Conservation (phyloP, 2,888 invertebrate species). For the Eupithecia vulgata region DNA sequence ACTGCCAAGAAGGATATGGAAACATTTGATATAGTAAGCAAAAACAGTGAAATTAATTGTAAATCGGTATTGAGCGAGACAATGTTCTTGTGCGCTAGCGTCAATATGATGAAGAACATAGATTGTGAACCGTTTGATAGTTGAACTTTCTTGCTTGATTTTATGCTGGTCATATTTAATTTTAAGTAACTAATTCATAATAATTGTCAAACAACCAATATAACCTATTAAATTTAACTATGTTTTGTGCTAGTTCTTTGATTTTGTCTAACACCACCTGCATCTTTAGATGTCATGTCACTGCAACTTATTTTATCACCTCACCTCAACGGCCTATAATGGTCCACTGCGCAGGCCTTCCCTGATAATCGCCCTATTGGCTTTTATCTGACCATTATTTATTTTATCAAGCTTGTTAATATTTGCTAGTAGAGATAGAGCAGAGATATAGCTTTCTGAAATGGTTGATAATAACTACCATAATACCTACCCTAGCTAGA, state of each 20-base stretch:
- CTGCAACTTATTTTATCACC: no score
- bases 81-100: slow-evolving; percentile 66
- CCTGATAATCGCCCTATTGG: no score
- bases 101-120: slow-evolving; percentile 58
- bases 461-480: background rate
- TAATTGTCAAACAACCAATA: background rate
- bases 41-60: slow-evolving; percentile 55
- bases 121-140: slow-evolving; percentile 39
- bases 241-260: background rate
- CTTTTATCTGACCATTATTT: no score
- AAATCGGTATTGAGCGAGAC: slow-evolving; percentile 62
- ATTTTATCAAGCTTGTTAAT: background rate
- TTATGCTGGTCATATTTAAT: slow-evolving; percentile 8
- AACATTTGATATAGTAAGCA: slow-evolving; percentile 63
- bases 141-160: slow-evolving; percentile 18
- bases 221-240: background rate
- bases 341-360: no score
- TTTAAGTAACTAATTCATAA: background rate
- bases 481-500: no score
- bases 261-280: background rate
- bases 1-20: slow-evolving; percentile 74
- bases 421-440: no score
- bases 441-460: background rate
- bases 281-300: background rate
- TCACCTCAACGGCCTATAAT: no score